A percentile compares a stretch with the other conserved stretches of the same genome.
These are phyloP conservation scores for Geococcyx californianus DNA, from an alignment of 2,113 vertebrate species.

Conservation along the genomic window DNA sequence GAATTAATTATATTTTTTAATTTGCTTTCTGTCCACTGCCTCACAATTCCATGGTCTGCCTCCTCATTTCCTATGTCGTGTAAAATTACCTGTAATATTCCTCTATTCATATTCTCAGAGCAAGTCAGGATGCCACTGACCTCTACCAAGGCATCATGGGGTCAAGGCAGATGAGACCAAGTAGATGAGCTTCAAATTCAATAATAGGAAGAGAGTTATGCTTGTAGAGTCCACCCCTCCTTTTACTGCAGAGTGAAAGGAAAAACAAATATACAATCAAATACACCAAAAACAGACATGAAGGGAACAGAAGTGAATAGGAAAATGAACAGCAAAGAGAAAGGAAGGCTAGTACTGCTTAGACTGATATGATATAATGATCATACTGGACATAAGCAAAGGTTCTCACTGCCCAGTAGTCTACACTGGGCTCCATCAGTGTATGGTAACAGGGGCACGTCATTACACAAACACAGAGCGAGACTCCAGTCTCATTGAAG, in stretches of 20 bases:
- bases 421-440: not conserved
- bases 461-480: not conserved
- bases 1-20: not conserved
- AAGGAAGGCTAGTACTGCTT: not conserved
- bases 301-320: not conserved
- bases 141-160: not conserved
- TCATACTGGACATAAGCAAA: not conserved
- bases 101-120: not conserved
- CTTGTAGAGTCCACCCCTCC: not conserved
- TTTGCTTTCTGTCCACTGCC: not conserved
- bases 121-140: not conserved
- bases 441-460: accelerated
- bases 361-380: not conserved
- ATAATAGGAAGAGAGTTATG: not conserved
- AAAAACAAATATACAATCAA: not conserved
- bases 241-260: not conserved
- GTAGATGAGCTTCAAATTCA: not conserved
- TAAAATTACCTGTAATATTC: not conserved
- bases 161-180: not conserved
- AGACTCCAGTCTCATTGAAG: too few relatives aligned
- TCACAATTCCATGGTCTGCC: not conserved
- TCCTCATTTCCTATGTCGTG: not conserved
- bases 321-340: not conserved
- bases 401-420: not conserved
- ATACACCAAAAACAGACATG: not conserved